These are phyloP conservation scores for Myotis planiceps DNA, from an alignment of 2,797 vertebrate genomes.

Conservation along the genomic window DNA sequence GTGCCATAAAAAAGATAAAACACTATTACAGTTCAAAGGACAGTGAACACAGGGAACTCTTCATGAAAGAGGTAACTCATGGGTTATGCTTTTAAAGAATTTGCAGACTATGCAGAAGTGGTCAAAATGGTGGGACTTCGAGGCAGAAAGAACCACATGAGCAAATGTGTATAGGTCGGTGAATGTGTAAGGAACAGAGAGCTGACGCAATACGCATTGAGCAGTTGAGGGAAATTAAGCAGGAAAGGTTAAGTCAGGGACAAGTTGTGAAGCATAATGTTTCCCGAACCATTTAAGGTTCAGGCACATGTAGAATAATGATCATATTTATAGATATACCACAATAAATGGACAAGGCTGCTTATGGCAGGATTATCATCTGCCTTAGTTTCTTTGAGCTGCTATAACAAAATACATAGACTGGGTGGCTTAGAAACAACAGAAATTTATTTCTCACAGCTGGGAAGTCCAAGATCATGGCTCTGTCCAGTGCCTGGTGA, in stretches of 20 bases:
- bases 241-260: neutral
- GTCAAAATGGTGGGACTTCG: neutral
- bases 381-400: neutral
- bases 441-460: neutral
- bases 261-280: neutral
- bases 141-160: neutral
- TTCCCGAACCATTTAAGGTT: neutral
- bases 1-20: neutral
- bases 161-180: neutral
- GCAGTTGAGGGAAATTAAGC: neutral
- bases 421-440: neutral
- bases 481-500: neutral
- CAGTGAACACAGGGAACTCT: neutral
- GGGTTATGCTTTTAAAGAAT: conserved; percentile 1
- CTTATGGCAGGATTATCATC: neutral
- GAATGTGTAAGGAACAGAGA: neutral
- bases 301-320: neutral
- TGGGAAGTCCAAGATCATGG: neutral
- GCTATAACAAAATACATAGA: neutral
- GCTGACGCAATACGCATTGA: accelerated
- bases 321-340: too few relatives aligned
- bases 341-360: neutral
- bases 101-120: neutral
- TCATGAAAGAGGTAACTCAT: neutral
- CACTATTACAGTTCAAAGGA: neutral